Base-by-base conservation (phyloP, 2,113 vertebrate genomes). In the Pseudolaguvia tuberculata region DNA sequence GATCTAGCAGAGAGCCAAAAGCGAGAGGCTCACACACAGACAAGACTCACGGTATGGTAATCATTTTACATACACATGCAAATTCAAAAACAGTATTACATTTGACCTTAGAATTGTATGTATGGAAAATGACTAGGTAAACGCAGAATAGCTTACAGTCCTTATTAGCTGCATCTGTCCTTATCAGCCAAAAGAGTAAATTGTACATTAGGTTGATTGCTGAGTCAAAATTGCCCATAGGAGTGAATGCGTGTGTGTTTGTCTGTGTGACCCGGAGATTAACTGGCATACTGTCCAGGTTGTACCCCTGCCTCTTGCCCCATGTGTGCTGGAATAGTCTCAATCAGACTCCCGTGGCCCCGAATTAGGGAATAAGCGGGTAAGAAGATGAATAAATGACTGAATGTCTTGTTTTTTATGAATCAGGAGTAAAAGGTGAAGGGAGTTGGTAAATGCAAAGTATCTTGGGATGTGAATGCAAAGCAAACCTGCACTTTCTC, bases 1-100 rank as follows among this genome's bases (percentile, higher is more conserved):
- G 88, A 91, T 71, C 81, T 91, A 55, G 83, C 83, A 70, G 88
- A 88, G 39, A 87, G 86, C 63, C 89, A 90, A 78, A 91, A 88
- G 78, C 88, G 79, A 70, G 89, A 91, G 63, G 56, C 83, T 1
- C 87, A 90, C 70, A 88, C 85, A 47, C 89, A 90, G 81, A 78
- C 78, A 74, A 90, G 88, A 80, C 85, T 91, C 51, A 88, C 52
- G 88, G 91, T 92, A 88, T 51, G 31, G 39, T 27, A 10, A 51
- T 59, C 39, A 23, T 21, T 2, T 35, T 39, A 5, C 25, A 21
- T 39, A 21, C 42, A 47, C 13, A 65, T 0, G 3, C 13, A 65
- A 47, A 25, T 17, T 1, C 42, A 45, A 18, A 47, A 14, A 0
- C 58, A n/a, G 5, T n/a, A 12, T 15, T n/a, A n/a, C 15, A 50